phyloP scores from a whole-genome alignment of 2,113 vertebrate genomes.

The Tapirus terrestris region DNA sequence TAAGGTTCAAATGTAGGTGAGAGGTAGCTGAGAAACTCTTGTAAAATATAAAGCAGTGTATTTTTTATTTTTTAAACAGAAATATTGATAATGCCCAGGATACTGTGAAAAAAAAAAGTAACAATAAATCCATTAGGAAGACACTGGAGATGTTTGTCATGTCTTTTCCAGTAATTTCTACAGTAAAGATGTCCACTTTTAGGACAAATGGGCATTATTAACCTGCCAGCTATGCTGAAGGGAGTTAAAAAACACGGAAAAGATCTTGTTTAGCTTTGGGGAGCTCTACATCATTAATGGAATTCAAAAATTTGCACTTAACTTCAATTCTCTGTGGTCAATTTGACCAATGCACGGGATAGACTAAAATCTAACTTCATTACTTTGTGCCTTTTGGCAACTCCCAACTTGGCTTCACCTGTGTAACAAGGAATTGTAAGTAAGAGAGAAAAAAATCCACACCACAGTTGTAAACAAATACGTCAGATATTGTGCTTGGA shows the following conservation, averaged over 20 bases:
- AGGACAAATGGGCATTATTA: background rate
- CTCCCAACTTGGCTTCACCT: background rate
- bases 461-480: background rate
- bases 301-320: constrained; percentile 15
- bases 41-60: background rate
- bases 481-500: background rate
- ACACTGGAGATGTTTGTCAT: background rate
- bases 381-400: background rate
- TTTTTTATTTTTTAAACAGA: background rate
- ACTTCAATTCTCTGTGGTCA: background rate
- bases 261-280: background rate
- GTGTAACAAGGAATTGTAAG: background rate
- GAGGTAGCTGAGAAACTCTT: background rate
- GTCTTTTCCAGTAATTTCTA: constrained; percentile 15
- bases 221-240: background rate
- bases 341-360: background rate
- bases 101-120: background rate
- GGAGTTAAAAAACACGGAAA: background rate
- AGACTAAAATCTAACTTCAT: background rate
- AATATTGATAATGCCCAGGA: background rate
- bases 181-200: background rate
- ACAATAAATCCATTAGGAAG: background rate
- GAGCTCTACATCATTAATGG: background rate
- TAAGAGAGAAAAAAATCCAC: constrained; percentile 1
- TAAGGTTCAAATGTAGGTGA: background rate